These are phyloP conservation scores for Percopsis transmontana DNA, from an alignment of 2,113 vertebrate genomes.

Conservation along the genomic window DNA sequence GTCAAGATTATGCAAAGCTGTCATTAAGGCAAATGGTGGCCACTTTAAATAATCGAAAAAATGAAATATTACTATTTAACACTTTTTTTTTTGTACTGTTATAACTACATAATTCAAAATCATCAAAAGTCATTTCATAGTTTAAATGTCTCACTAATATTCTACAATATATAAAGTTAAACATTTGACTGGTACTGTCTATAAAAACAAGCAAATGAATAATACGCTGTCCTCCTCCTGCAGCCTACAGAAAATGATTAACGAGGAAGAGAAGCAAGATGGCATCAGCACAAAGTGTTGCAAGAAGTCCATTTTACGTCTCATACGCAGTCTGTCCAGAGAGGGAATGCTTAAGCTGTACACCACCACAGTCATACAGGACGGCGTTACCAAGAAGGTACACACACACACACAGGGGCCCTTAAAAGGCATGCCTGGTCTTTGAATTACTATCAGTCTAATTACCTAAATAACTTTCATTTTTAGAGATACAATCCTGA, in stretches of 20 bases:
- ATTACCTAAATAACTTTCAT: no score
- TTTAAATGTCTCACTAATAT: background rate
- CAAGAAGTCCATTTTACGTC: conserved; percentile 91
- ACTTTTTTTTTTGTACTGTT: background rate
- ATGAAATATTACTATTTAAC: no score
- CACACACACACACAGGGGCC: conserved; percentile 1
- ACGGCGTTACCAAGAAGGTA: conserved; percentile 92
- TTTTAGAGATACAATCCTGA: no score
- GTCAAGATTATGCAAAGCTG: no score
- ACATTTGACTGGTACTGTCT: no score
- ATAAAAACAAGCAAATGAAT: background rate
- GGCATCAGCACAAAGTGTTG: conserved; percentile 90
- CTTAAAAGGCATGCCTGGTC: background rate
- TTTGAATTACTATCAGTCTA: no score
- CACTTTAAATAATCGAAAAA: no score
- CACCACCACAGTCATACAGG: conserved; percentile 90
- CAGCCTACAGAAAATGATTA: conserved; percentile 94
- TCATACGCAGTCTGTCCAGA: conserved; percentile 82
- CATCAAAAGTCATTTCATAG: background rate
- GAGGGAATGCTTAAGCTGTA: conserved; percentile 88
- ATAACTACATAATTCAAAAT: no score
- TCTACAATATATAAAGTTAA: no score
- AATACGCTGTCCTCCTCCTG: background rate
- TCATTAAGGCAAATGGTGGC: no score
- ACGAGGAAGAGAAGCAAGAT: conserved; percentile 88